A percentile compares a stretch with the other conserved stretches of the same genome.
These are phyloP conservation scores for Camelus dromedarius DNA, from an alignment of 2,113 vertebrate species.

Conservation along the genomic window DNA sequence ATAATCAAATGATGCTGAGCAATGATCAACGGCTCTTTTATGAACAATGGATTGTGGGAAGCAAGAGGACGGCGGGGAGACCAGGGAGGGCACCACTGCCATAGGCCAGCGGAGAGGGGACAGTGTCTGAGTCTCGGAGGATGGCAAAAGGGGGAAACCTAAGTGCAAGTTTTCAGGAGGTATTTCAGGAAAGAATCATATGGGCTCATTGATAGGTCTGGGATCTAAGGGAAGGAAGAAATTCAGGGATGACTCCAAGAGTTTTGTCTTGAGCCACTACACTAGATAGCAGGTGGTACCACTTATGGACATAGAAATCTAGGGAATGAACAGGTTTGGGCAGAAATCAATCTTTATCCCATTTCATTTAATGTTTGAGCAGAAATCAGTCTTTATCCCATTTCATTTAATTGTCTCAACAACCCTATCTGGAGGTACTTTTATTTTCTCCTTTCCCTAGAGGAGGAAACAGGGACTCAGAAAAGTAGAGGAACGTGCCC, in stretches of 20 bases:
- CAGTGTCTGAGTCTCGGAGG: neutral
- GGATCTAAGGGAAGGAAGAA: neutral
- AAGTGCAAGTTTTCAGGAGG: neutral
- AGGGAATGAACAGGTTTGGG: neutral
- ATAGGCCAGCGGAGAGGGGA: neutral
- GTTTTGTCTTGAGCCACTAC: neutral
- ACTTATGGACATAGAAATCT: neutral
- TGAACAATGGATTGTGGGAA: neutral
- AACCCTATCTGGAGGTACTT: too few species aligned
- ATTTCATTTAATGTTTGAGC: neutral
- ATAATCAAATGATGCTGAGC: neutral
- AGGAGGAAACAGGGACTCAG: neutral
- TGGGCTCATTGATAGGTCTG: neutral
- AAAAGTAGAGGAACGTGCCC: neutral
- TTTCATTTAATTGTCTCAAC: slow-evolving; percentile 9
- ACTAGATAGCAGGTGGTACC: neutral
- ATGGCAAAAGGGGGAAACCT: neutral
- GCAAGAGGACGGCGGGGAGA: neutral
- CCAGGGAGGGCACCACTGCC: neutral
- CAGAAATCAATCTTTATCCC: neutral
- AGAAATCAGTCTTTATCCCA: neutral
- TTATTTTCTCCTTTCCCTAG: slow-evolving; percentile 22
- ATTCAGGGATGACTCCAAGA: neutral
- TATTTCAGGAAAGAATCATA: neutral
- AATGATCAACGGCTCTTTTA: neutral